phyloP scores from a whole-genome alignment of 2,113 vertebrate genomes.

The Ardeotis arabs region DNA sequence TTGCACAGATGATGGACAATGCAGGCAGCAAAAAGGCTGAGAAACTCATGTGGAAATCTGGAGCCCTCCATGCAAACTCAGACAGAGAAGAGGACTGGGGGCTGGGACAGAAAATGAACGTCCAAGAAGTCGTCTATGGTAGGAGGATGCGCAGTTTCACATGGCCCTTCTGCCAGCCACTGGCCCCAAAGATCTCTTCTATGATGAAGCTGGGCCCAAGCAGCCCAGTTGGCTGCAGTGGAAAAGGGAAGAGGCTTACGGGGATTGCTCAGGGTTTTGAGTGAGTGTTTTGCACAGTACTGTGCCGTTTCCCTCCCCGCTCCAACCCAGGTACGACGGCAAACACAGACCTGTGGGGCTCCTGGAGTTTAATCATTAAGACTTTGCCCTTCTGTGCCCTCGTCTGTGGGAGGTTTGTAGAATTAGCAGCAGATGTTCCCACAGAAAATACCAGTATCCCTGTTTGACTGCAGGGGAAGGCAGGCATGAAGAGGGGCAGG shows the following conservation, averaged over 20 bases:
- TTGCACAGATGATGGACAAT: neutral
- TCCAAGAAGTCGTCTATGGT: neutral
- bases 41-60: neutral
- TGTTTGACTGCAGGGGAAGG: neutral
- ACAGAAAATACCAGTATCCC: neutral
- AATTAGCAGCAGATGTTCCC: neutral
- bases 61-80: neutral
- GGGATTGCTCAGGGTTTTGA: neutral
- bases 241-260: neutral
- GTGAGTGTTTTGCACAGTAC: neutral
- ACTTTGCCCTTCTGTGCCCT: neutral
- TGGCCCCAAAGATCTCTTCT: neutral
- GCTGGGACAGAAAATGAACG: neutral
- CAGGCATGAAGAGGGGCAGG: neutral
- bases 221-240: neutral
- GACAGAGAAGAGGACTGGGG: neutral
- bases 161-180: neutral
- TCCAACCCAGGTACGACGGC: neutral
- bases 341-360: neutral
- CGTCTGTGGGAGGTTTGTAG: neutral
- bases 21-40: neutral
- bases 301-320: neutral
- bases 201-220: fast-evolving
- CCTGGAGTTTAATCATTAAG: neutral
- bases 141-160: neutral